Conservation (phyloP, 2,888 invertebrate species). For the Aporophyla lueneburgensis region DNA sequence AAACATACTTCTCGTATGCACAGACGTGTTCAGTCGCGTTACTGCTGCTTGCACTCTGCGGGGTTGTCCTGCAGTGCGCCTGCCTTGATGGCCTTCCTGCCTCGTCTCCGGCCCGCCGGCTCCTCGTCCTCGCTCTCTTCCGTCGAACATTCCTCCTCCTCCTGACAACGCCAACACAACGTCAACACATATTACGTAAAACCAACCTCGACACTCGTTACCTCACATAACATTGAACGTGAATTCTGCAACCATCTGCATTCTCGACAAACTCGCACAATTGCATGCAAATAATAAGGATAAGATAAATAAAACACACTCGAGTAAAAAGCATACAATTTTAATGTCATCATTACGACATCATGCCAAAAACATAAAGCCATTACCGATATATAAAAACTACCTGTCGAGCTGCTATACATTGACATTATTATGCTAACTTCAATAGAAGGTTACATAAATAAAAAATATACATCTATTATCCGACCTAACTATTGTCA, state of each 20-base stretch:
- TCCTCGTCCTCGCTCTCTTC: conserved; percentile 92
- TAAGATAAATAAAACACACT: conserved; percentile 85
- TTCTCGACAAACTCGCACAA: conserved; percentile 80
- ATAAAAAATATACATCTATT: conserved; percentile 85
- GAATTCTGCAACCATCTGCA: conserved; percentile 89
- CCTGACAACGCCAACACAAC: conserved; percentile 74
- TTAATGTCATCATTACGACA: conserved; percentile 88
- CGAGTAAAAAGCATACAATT: conserved; percentile 88
- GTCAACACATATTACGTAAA: conserved; percentile 63
- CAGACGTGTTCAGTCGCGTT: conserved; percentile 74
- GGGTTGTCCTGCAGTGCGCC: conserved; percentile 81
- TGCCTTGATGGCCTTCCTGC: conserved; percentile 78
- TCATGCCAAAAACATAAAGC: conserved; percentile 88
- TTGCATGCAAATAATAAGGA: conserved; percentile 85
- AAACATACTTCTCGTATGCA: conserved; percentile 60
- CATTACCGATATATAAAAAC: conserved; percentile 80
- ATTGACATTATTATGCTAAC: conserved; percentile 83
- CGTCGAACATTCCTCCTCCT: conserved; percentile 89
- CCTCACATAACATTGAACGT: conserved; percentile 74
- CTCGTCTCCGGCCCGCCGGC: conserved; percentile 84
- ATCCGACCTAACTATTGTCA: conserved; percentile 82
- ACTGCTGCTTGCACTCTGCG: conserved; percentile 94
- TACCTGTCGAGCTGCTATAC: conserved; percentile 81
- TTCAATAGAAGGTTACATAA: conserved; percentile 87
- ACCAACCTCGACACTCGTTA: conserved; percentile 60